Evolutionary conservation across 2,113 vertebrate species (phyloP).

Genomic region (Centrocercus urophasianus): DNA sequence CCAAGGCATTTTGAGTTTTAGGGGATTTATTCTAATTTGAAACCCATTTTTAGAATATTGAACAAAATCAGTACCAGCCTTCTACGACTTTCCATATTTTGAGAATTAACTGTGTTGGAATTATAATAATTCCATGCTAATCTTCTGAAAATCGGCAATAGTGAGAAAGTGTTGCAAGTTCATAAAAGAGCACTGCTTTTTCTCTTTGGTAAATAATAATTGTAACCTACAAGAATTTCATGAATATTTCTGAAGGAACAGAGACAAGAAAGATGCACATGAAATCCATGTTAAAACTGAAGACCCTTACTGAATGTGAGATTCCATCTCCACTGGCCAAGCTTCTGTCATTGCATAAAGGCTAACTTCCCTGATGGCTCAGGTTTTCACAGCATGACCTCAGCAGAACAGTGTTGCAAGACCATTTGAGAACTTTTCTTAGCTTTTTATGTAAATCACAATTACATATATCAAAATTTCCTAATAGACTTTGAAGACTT

Average conservation of each 20-base stretch:
- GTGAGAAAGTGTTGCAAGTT: neutral
- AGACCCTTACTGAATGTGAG: neutral
- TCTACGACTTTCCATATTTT: neutral
- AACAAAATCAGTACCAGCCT: neutral
- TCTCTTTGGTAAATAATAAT: neutral
- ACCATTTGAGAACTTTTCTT: fast-evolving
- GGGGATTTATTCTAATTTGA: neutral
- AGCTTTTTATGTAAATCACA: neutral
- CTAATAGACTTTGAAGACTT: neutral
- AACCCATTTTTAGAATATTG: neutral
- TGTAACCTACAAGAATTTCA: neutral
- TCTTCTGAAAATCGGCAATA: neutral
- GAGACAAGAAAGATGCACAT: neutral
- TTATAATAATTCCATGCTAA: neutral
- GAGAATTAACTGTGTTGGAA: neutral
- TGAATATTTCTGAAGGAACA: neutral
- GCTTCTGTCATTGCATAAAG: neutral
- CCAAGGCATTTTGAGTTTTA: neutral
- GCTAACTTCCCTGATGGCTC: neutral
- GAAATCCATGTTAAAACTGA: neutral
- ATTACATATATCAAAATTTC: neutral
- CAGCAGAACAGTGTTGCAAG: neutral
- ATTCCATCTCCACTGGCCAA: neutral
- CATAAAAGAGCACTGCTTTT: neutral
- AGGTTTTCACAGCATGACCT: neutral